Evolutionary conservation across 2,888 invertebrate genomes (phyloP).

Genomic region (Lordiphosa andalusiaca): DNA sequence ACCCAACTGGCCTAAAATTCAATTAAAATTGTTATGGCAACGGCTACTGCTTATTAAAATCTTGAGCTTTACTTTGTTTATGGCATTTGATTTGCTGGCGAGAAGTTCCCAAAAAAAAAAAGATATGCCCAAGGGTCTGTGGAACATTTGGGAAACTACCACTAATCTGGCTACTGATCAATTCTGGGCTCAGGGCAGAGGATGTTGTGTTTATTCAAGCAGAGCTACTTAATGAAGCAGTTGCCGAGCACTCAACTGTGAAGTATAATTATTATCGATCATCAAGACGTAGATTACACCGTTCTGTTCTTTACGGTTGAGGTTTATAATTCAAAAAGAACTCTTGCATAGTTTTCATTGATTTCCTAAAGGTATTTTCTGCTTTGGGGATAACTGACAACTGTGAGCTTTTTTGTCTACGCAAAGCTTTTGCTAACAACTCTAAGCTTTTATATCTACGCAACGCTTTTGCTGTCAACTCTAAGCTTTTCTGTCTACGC

Average conservation of each 20-base stretch:
- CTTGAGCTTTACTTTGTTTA: constrained; percentile 24
- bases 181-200: not conserved
- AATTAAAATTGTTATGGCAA: constrained; percentile 30
- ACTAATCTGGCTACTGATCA: constrained; percentile 36
- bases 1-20: constrained; percentile 38
- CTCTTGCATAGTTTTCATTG: no score
- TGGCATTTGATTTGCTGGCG: constrained; percentile 27
- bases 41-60: constrained; percentile 34
- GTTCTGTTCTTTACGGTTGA: no score
- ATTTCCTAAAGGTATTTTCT: no score
- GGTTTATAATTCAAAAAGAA: no score
- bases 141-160: constrained; percentile 26
- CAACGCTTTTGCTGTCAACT: no score
- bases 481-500: no score
- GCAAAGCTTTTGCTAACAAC: no score
- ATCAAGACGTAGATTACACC: not conserved
- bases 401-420: no score
- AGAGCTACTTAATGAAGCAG: not conserved
- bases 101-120: constrained; percentile 6
- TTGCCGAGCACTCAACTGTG: not conserved
- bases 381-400: no score
- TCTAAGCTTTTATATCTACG: no score
- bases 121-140: not conserved
- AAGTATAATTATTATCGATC: constrained; percentile 24
- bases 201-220: constrained; percentile 14